Percentiles rank a stretch among this genome's conserved stretches.
Conservation (phyloP, 2,113 vertebrate species). For the Anhinga anhinga region DNA sequence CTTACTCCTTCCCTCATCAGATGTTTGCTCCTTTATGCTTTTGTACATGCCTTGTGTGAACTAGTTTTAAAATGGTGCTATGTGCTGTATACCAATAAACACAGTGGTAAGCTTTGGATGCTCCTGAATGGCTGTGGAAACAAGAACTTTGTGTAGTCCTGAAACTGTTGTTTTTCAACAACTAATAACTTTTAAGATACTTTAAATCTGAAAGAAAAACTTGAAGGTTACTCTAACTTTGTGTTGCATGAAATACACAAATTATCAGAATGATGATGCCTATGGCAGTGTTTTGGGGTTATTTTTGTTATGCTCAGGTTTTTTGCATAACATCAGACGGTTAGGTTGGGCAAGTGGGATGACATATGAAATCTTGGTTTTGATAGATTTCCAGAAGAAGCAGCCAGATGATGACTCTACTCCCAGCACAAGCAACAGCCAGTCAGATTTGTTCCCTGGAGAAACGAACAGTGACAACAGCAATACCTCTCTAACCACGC, state of each 20-base stretch:
- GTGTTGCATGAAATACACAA: background rate
- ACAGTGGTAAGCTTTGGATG: background rate
- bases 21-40: background rate
- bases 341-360: background rate
- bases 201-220: background rate
- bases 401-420: constrained; percentile 90
- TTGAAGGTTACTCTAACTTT: background rate
- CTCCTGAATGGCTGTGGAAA: background rate
- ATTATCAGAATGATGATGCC: background rate
- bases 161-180: background rate
- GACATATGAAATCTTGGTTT: constrained; percentile 27
- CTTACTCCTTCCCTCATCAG: background rate
- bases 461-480: constrained; percentile 91
- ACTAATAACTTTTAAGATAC: background rate
- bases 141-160: background rate
- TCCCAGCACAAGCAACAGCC: constrained; percentile 89
- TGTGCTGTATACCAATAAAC: background rate
- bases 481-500: constrained; percentile 87
- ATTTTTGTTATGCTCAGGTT: background rate
- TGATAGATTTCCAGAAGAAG: constrained; percentile 93
- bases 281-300: background rate
- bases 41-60: background rate
- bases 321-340: background rate
- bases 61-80: background rate
- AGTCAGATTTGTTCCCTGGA: constrained; percentile 91